These are phyloP conservation scores for Mesoligia furuncula DNA, from an alignment of 2,888 invertebrate genomes.

Conservation along the genomic window DNA sequence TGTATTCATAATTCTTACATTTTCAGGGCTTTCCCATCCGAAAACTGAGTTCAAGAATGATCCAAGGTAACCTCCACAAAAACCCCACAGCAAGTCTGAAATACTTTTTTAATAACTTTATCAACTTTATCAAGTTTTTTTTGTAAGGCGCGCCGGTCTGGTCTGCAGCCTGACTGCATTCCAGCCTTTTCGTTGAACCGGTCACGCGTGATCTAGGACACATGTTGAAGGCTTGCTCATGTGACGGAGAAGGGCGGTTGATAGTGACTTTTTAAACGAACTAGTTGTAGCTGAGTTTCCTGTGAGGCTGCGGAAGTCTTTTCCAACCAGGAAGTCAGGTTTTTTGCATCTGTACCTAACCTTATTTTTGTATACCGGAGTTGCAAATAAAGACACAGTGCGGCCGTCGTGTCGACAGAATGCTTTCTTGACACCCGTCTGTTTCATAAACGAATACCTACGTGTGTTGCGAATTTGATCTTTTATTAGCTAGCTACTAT, in stretches of 20 bases:
- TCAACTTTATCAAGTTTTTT: conserved; percentile 65
- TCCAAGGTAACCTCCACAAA: not conserved
- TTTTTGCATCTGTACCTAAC: not conserved
- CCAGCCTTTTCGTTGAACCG: conserved; percentile 69
- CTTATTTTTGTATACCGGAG: not conserved
- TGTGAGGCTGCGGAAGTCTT: conserved; percentile 13
- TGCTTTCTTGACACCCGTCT: too few relatives aligned
- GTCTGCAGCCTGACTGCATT: conserved; percentile 64
- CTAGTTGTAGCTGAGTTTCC: conserved; percentile 5
- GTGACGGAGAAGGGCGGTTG: conserved; percentile 63
- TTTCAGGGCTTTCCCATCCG: too few relatives aligned
- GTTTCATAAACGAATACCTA: too few relatives aligned
- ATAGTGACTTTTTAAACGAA: conserved; percentile 19
- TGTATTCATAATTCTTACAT: too few relatives aligned
- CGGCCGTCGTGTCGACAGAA: too few relatives aligned
- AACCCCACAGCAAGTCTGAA: conserved; percentile 11
- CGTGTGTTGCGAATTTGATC: too few relatives aligned
- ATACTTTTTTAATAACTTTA: conserved; percentile 8
- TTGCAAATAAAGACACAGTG: too few relatives aligned
- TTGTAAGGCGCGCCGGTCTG: conserved; percentile 58
- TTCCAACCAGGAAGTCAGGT: not conserved
- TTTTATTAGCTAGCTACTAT: too few relatives aligned
- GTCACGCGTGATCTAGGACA: conserved; percentile 76
- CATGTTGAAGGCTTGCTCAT: conserved; percentile 71
- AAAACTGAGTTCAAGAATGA: too few relatives aligned